A percentile compares a stretch with the other conserved stretches of the same genome.
Conservation (phyloP, 2,113 vertebrate genomes). For the Lota lota region DNA sequence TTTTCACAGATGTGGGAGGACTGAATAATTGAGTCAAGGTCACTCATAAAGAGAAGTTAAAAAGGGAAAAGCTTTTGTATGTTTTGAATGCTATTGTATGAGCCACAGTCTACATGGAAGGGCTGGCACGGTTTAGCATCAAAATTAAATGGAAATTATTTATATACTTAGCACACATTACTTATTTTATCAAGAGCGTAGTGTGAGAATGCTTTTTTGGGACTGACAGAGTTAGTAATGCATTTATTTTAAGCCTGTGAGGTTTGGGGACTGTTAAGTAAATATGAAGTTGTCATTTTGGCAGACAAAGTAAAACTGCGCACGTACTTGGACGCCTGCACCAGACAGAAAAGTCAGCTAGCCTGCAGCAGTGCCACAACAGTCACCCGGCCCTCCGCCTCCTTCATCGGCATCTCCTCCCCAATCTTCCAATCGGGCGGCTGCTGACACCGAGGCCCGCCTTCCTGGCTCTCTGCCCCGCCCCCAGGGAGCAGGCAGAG, state of each 20-base stretch:
- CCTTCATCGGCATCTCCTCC: slow-evolving; percentile 80
- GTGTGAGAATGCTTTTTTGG: too few species aligned
- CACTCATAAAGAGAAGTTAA: too few species aligned
- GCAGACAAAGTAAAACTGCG: background rate
- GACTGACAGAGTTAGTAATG: too few species aligned
- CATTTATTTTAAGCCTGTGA: background rate
- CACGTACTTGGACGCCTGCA: slow-evolving; percentile 87
- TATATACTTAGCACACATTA: too few species aligned
- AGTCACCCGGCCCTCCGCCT: slow-evolving; percentile 74
- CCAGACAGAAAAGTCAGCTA: slow-evolving; percentile 88
- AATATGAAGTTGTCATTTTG: background rate
- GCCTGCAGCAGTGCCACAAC: slow-evolving; percentile 91
- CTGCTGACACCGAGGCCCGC: slow-evolving; percentile 71
- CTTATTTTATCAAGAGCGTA: too few species aligned
- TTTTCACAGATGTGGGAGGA: too few species aligned
- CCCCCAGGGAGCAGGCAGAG: slow-evolving; percentile 86
- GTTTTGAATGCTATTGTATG: too few species aligned
- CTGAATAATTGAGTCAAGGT: too few species aligned
- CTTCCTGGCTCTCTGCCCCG: slow-evolving; percentile 77
- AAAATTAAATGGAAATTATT: too few species aligned
- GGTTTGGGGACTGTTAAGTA: background rate
- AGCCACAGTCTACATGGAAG: too few species aligned
- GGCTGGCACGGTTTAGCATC: too few species aligned
- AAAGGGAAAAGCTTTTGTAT: too few species aligned
- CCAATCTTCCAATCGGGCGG: slow-evolving; percentile 81